phyloP scores from a whole-genome alignment of 2,797 vertebrate species.

The Catharus ustulatus region DNA sequence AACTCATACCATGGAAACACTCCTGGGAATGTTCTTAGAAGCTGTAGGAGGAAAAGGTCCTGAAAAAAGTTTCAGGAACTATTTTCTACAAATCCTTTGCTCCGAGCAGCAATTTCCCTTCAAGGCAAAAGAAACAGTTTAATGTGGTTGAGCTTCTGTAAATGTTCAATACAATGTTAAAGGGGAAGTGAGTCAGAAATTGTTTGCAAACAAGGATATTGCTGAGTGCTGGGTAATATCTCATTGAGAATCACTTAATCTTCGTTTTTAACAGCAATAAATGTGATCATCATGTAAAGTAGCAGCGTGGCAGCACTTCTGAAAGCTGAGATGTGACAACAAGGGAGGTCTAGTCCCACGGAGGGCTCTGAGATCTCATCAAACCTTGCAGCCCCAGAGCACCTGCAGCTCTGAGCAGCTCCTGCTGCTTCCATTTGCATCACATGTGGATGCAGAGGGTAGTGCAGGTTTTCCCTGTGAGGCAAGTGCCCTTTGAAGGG shows the following conservation, averaged over 20 bases:
- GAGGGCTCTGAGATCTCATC: background rate
- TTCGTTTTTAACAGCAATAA: background rate
- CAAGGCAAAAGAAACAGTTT: background rate
- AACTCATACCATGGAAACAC: background rate
- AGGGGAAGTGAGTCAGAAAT: background rate
- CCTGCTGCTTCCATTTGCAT: background rate
- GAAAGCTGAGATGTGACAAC: background rate
- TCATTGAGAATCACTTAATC: background rate
- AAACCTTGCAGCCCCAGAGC: background rate
- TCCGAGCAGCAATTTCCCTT: background rate
- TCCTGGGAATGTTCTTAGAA: background rate
- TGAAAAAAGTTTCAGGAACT: background rate
- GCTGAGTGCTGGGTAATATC: background rate
- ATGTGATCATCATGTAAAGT: background rate
- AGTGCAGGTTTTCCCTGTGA: background rate
- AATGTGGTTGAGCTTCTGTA: background rate
- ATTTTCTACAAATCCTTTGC: background rate
- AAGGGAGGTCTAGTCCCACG: background rate
- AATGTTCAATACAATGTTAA: background rate
- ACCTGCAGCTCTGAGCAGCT: background rate
- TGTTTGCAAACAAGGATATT: conserved; percentile 5
- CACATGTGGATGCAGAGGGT: background rate
- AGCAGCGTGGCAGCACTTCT: background rate
- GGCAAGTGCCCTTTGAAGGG: background rate
- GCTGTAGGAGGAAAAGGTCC: background rate